Evolutionary conservation across 1,140 invertebrate genomes (phyloP).

Genomic region (Achatina immaculata): DNA sequence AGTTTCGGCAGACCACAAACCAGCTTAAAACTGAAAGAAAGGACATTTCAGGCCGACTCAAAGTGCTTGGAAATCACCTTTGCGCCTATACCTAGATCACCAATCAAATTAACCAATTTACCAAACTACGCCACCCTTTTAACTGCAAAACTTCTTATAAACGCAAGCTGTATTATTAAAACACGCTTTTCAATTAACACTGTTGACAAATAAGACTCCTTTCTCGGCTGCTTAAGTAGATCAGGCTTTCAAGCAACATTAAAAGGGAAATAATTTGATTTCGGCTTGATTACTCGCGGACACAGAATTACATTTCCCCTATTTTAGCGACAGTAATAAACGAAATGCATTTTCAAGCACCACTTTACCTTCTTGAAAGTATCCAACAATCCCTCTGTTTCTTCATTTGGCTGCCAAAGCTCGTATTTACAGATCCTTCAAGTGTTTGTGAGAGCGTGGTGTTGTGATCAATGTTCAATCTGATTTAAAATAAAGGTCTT

Average conservation of each 20-base stretch:
- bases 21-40: no score
- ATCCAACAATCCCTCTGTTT: not conserved
- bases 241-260: not conserved
- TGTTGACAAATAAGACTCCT: not conserved
- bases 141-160: not conserved
- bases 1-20: no score
- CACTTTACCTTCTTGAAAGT: not conserved
- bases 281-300: not conserved
- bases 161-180: not conserved
- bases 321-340: not conserved
- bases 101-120: no score
- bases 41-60: no score
- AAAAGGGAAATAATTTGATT: conserved; percentile 1
- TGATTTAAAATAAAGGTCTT: not conserved
- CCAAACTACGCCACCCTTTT: no score
- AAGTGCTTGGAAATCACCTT: no score
- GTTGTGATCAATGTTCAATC: no score
- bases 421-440: not conserved
- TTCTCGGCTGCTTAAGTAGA: not conserved
- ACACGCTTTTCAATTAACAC: not conserved
- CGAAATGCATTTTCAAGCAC: conserved; percentile 4
- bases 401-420: not conserved
- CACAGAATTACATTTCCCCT: not conserved
- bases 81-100: no score
- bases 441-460: no score